Conservation (phyloP, 2,797 vertebrate genomes). For the Melanotaenia boesemani region DNA sequence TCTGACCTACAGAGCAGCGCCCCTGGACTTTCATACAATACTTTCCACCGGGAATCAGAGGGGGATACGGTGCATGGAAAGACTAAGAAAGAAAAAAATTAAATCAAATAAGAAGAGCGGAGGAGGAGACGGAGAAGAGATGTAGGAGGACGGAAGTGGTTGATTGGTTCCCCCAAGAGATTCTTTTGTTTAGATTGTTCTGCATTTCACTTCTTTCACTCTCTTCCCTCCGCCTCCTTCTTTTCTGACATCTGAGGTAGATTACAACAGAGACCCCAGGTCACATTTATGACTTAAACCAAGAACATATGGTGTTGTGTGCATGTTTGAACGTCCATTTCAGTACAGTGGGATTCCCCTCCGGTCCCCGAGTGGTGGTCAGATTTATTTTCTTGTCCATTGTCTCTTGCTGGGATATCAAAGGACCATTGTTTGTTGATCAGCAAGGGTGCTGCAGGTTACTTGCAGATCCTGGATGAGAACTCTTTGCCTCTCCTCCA, state of each 20-base stretch:
- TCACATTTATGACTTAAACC: constrained; percentile 83
- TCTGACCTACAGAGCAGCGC: constrained; percentile 80
- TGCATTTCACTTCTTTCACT: constrained; percentile 72
- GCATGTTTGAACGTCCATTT: constrained; percentile 61
- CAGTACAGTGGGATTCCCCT: constrained; percentile 81
- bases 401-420: constrained; percentile 86
- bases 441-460: constrained; percentile 83
- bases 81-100: constrained; percentile 76
- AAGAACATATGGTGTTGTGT: constrained; percentile 78
- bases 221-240: constrained; percentile 63
- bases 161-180: constrained; percentile 79
- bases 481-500: constrained; percentile 49
- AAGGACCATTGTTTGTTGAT: constrained; percentile 84
- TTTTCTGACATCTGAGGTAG: constrained; percentile 81
- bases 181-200: constrained; percentile 82
- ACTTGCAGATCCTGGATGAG: constrained; percentile 74
- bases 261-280: constrained; percentile 80
- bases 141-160: constrained; percentile 83
- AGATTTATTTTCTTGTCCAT: constrained; percentile 86
- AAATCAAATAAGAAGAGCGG: constrained; percentile 76
- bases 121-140: constrained; percentile 72
- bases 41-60: constrained; percentile 74
- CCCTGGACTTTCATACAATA: constrained; percentile 81
- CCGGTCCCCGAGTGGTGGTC: constrained; percentile 77
- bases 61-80: constrained; percentile 76